Base-by-base conservation (phyloP, 2,113 vertebrate genomes). In the Malurus elegans region DNA sequence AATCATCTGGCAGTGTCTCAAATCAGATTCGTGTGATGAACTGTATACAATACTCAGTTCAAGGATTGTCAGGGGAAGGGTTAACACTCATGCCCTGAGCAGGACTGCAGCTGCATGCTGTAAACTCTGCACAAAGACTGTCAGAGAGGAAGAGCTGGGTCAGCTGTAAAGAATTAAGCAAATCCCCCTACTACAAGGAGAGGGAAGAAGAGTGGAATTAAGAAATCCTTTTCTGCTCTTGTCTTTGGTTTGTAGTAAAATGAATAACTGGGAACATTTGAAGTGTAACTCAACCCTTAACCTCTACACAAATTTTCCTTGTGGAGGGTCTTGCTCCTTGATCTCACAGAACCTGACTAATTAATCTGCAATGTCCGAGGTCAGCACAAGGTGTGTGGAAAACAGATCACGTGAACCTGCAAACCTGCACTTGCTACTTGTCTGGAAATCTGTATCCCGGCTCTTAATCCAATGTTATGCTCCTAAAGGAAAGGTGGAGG, bases 131-230 rank as follows among this genome's bases (percentile, higher is more conserved):
- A 86, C 79, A 95, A 85, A 90, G 79, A 78, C 51, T 95, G 92
- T 94, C 94, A 95, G 90, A 90, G 58, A 88, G 53, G 92, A 96
- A 95, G 88, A 86, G 58, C 64, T 92, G 90, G 94, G 82, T 96
- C 94, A 94, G 88, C 92, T 96, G 95, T 92, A 95, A 97, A 92
- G 92, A 96, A 97, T 96, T 97, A 96, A 90, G 88, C 38, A 90
- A 90, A 96, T 95, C 90, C 81, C 79, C 79, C 64, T 88, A 93
- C 96, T 93, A 97, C 73, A 95, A 91, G 75, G 91, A 84, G 67
- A 73, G 21, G 38, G 94, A 96, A 95, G 86, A 95, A 17, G 73
- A 90, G 44, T 71, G 56, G 82, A 92, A 88, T 94, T 86, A 91
- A 92, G 84, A 93, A 94, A 89, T 80, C 67, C 8, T 80, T 90